Percentiles rank a stretch among this genome's conserved stretches.
These are phyloP conservation scores for Xerus rutilus DNA, from an alignment of 2,797 vertebrate genomes.

Conservation along the genomic window DNA sequence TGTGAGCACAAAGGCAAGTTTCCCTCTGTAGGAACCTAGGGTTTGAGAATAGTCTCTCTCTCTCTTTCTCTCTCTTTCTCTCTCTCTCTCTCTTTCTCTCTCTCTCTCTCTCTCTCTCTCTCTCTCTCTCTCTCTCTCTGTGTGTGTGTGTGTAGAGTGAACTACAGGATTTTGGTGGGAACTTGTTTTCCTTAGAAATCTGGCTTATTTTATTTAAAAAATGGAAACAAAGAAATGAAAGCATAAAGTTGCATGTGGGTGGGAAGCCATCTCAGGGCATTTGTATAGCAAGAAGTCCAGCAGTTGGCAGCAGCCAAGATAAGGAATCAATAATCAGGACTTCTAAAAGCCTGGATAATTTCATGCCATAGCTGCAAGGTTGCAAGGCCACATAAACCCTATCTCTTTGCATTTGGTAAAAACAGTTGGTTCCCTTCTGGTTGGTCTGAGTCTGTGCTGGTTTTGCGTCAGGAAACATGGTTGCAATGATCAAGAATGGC, in stretches of 20 bases:
- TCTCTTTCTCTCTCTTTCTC: too few species aligned
- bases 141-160: not conserved
- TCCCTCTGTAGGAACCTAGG: not conserved
- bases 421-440: not conserved
- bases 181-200: conserved; percentile 48
- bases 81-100: not conserved
- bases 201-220: not conserved
- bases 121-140: not conserved
- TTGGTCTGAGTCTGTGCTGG: not conserved
- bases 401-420: not conserved
- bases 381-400: not conserved
- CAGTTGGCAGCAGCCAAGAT: not conserved
- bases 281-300: not conserved
- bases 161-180: not conserved
- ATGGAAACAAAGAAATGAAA: not conserved
- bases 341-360: conserved; percentile 10
- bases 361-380: not conserved
- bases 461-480: not conserved
- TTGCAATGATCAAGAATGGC: not conserved
- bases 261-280: not conserved
- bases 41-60: not conserved
- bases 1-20: not conserved
- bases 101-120: too few species aligned
- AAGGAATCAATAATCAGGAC: not conserved
- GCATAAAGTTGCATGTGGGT: not conserved